These are phyloP conservation scores for Takifugu bimaculatus DNA, from an alignment of 2,113 vertebrate species.

Conservation along the genomic window DNA sequence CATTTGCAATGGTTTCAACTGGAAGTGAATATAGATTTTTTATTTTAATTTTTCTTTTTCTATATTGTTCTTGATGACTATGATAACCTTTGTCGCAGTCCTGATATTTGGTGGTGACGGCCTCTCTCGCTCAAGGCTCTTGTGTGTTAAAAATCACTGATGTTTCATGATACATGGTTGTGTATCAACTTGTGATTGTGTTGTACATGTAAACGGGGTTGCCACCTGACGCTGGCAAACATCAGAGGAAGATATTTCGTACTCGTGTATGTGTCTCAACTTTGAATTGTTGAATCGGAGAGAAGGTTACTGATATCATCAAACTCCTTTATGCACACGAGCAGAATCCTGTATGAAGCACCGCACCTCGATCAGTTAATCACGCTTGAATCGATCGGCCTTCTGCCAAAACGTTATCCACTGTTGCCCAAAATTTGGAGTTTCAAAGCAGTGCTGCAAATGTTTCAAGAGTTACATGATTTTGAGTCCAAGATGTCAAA, in stretches of 20 bases:
- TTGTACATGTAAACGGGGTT: constrained; percentile 78
- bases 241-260: constrained; percentile 72
- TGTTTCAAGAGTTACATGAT: constrained; percentile 24
- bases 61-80: constrained; percentile 64
- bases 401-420: constrained; percentile 15
- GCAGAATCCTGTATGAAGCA: constrained; percentile 17
- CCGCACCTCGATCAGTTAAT: constrained; percentile 19
- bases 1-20: constrained; percentile 44
- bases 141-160: constrained; percentile 81
- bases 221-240: constrained; percentile 68
- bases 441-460: constrained; percentile 4
- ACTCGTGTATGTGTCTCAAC: constrained; percentile 66
- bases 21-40: constrained; percentile 30
- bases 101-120: constrained; percentile 60
- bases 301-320: constrained; percentile 29
- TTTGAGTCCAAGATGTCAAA: constrained; percentile 41
- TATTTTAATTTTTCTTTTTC: constrained; percentile 29
- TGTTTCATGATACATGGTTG: constrained; percentile 69
- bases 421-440: constrained; percentile 22
- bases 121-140: constrained; percentile 66
- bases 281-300: constrained; percentile 53
- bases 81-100: constrained; percentile 58
- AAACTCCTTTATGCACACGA: constrained; percentile 44
- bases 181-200: constrained; percentile 84
- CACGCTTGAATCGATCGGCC: background rate